Percentiles rank a stretch among this genome's conserved stretches.
Conservation (phyloP, 2,797 vertebrate genomes). For the Buceros bicornis region DNA sequence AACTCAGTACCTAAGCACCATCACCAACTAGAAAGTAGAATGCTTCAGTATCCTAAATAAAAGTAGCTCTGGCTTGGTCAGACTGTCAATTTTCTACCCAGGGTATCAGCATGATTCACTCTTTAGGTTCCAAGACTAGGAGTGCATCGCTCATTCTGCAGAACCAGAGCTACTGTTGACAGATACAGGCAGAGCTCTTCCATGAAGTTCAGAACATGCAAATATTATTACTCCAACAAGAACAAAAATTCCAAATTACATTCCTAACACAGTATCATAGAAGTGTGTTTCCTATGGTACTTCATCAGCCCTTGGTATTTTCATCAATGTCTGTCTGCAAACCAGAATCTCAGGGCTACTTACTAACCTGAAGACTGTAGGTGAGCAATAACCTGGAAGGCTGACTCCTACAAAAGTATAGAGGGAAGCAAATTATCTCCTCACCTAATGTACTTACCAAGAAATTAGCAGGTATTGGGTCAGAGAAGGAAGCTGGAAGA, state of each 20-base stretch:
- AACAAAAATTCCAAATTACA: not conserved
- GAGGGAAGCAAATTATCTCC: not conserved
- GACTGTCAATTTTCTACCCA: not conserved
- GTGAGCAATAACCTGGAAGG: not conserved
- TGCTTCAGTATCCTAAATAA: not conserved
- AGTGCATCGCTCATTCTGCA: not conserved
- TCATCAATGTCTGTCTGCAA: not conserved
- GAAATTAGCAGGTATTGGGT: constrained; percentile 26
- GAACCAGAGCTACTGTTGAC: not conserved
- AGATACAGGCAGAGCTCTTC: not conserved
- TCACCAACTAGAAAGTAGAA: not conserved
- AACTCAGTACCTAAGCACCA: not conserved
- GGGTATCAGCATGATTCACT: not conserved
- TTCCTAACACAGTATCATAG: not conserved
- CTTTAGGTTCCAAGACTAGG: not conserved
- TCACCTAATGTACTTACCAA: constrained; percentile 53
- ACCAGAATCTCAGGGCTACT: not conserved
- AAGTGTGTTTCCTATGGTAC: not conserved
- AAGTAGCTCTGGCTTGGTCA: not conserved
- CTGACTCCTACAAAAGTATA: not conserved
- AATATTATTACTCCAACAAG: not conserved
- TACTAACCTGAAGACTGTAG: not conserved
- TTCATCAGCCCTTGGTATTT: not conserved
- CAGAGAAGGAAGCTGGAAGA: constrained; percentile 48
- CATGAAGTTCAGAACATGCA: not conserved